Percentiles rank a stretch among this genome's conserved stretches.
Evolutionary conservation across 2,113 vertebrate species (phyloP).

Genomic region (Callochromis pleurospilus): DNA sequence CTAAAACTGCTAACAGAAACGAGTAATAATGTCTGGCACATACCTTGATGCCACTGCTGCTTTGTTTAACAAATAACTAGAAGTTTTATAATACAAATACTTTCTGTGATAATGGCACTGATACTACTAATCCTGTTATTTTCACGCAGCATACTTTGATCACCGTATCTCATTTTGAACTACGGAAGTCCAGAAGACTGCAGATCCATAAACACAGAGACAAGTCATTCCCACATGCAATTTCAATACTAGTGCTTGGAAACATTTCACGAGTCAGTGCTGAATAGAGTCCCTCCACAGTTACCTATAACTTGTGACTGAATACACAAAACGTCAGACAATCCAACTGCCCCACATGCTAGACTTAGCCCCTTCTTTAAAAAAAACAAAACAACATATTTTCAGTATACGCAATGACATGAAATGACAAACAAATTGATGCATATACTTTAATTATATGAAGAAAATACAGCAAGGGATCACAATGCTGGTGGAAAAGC

Average conservation of each 20-base stretch:
- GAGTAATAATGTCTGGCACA: background rate
- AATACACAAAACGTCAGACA: background rate
- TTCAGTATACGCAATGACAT: background rate
- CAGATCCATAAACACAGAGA: background rate
- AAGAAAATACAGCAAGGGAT: background rate
- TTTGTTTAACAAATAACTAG: constrained; percentile 5
- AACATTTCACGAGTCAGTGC: background rate
- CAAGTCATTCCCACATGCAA: background rate
- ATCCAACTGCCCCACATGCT: background rate
- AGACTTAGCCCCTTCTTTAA: background rate
- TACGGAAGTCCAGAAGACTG: background rate
- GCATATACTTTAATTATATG: background rate
- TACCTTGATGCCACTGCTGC: background rate
- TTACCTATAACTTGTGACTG: background rate
- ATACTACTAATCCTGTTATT: background rate
- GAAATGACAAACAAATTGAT: background rate
- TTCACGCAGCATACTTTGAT: background rate
- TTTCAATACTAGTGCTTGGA: background rate
- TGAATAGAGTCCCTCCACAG: background rate
- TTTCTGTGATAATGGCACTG: background rate
- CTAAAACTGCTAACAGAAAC: background rate
- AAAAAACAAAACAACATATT: background rate
- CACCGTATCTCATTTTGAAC: background rate
- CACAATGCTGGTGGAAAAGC: background rate
- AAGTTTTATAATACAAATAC: background rate